Conservation (phyloP, 2,113 vertebrate genomes). For the Myxocyprinus asiaticus region DNA sequence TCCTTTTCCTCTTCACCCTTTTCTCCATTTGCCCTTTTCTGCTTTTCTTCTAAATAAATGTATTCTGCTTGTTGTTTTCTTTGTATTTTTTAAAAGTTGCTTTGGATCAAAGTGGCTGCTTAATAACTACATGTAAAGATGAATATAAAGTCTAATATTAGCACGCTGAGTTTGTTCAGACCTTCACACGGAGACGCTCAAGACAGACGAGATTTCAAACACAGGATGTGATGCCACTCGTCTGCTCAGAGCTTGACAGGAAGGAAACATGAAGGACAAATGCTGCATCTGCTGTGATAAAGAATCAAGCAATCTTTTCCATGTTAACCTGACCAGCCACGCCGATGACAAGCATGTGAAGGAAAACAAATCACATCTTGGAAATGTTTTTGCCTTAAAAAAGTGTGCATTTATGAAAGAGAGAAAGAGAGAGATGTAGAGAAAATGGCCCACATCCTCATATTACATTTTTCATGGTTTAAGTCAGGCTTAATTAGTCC, state of each 20-base stretch:
- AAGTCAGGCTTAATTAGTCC: conserved; percentile 74
- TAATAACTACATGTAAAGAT: no score
- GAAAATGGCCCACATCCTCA: conserved; percentile 49
- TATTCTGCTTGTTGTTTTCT: no score
- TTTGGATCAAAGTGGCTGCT: no score
- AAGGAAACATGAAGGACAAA: conserved; percentile 3
- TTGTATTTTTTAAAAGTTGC: no score
- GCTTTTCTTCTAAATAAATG: no score
- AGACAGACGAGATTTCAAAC: not conserved
- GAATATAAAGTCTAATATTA: no score
- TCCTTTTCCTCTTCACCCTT: no score
- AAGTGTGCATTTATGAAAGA: not conserved
- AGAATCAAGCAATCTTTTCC: not conserved
- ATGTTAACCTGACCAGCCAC: no score
- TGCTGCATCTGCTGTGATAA: not conserved
- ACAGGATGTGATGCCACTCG: not conserved
- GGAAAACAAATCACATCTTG: no score
- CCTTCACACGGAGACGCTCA: not conserved
- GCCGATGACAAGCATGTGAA: no score
- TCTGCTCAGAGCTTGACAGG: conserved; percentile 3
- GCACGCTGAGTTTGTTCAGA: not conserved
- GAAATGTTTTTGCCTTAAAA: no score
- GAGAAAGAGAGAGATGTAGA: not conserved
- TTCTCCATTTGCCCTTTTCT: no score
- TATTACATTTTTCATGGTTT: conserved; percentile 70